A percentile compares a stretch with the other conserved stretches of the same genome.
These are phyloP conservation scores for Peromyscus melanophrys DNA, from an alignment of 2,797 vertebrate species.

Conservation along the genomic window DNA sequence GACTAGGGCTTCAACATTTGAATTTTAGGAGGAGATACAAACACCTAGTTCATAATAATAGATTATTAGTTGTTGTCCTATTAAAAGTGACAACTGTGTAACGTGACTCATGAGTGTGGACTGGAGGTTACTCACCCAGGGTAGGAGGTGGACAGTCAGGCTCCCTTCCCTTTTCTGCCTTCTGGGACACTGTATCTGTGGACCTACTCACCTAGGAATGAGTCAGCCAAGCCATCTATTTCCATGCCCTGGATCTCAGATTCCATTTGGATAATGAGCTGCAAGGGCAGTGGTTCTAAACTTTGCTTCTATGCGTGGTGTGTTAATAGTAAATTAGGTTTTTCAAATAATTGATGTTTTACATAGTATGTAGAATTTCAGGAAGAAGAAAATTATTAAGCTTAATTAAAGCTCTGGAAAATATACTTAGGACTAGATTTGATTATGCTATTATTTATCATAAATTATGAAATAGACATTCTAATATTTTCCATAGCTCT, in stretches of 20 bases:
- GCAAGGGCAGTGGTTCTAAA: neutral
- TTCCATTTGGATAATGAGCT: neutral
- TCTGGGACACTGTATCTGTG: neutral
- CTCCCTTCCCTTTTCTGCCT: neutral
- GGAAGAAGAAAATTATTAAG: conserved; percentile 36
- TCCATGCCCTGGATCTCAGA: neutral
- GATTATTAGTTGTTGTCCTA: neutral
- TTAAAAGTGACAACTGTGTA: neutral
- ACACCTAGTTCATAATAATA: neutral
- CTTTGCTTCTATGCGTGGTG: neutral
- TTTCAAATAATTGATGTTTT: conserved; percentile 38
- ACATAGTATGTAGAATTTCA: neutral
- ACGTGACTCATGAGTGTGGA: no score
- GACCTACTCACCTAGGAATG: neutral
- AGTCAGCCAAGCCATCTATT: neutral
- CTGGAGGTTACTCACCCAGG: no score
- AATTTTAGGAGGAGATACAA: neutral
- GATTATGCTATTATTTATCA: conserved; percentile 49
- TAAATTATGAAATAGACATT: conserved; percentile 54
- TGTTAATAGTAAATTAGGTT: conserved; percentile 2
- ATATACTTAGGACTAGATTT: conserved; percentile 33
- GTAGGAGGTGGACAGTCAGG: neutral
- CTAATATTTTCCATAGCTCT: conserved; percentile 13
- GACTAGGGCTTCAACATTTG: neutral
- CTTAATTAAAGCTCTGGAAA: conserved; percentile 68